Evolutionary conservation across 1,140 invertebrate species (phyloP).

Genomic region (Drosophila chauvacae): DNA sequence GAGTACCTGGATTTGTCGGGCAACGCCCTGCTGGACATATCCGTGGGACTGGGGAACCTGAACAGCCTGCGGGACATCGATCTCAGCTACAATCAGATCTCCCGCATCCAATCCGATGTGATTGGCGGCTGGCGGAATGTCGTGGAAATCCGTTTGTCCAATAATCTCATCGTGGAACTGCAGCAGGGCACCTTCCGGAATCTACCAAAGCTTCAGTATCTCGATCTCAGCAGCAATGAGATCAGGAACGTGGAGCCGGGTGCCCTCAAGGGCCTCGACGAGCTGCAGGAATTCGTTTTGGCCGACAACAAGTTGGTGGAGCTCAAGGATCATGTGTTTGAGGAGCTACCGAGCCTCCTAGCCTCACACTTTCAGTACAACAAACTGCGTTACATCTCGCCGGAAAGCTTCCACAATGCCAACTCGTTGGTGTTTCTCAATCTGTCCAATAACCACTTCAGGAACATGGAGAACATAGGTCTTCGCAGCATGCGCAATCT

Average conservation of each 20-base stretch:
- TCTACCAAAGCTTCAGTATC: conserved; percentile 88
- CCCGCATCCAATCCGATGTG: conserved; percentile 88
- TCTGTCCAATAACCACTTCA: conserved; percentile 91
- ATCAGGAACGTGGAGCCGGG: conserved; percentile 91
- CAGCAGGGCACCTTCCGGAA: conserved; percentile 90
- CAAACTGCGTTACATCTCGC: conserved; percentile 89
- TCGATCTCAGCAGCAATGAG: conserved; percentile 93
- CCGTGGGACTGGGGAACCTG: conserved; percentile 88
- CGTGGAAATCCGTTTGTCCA: conserved; percentile 88
- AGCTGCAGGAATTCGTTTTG: conserved; percentile 91
- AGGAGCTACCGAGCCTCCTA: conserved; percentile 90
- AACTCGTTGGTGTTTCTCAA: conserved; percentile 92
- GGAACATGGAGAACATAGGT: conserved; percentile 89
- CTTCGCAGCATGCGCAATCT: conserved; percentile 89
- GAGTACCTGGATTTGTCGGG: conserved; percentile 91
- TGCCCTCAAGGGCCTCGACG: conserved; percentile 90
- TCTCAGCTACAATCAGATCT: conserved; percentile 92
- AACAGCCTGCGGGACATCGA: conserved; percentile 89
- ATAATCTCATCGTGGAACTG: conserved; percentile 91
- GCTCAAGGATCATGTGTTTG: conserved; percentile 90
- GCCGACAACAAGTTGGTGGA: conserved; percentile 90
- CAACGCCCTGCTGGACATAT: conserved; percentile 90
- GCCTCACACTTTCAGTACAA: conserved; percentile 93
- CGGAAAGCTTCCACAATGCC: conserved; percentile 91
- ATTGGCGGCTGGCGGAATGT: conserved; percentile 89